Percentiles rank a stretch among this genome's conserved stretches.
Evolutionary conservation across 2,888 invertebrate species (phyloP).

Genomic region (Branchipolynoe longqiensis): DNA sequence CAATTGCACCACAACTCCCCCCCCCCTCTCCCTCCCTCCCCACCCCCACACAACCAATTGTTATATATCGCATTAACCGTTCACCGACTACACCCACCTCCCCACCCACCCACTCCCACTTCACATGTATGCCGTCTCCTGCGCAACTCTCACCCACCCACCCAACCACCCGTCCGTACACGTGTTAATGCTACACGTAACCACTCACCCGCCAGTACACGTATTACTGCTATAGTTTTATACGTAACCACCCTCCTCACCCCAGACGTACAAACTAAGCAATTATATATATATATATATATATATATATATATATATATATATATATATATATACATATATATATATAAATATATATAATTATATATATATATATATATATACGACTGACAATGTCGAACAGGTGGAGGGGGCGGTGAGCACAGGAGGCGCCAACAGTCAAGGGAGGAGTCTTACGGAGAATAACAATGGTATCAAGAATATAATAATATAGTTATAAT

Average conservation of each 20-base stretch:
- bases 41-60: too few species aligned
- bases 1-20: too few species aligned
- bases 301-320: background rate
- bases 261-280: background rate
- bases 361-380: slow-evolving; percentile 34
- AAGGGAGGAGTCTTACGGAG: too few species aligned
- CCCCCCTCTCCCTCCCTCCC: too few species aligned
- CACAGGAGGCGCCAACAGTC: too few species aligned
- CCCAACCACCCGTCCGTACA: background rate
- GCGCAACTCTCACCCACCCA: background rate
- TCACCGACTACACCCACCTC: background rate
- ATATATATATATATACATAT: slow-evolving; percentile 17
- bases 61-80: too few species aligned
- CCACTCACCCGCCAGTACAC: background rate
- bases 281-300: background rate
- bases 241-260: background rate
- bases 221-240: background rate
- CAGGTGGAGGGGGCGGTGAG: too few species aligned
- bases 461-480: too few species aligned
- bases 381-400: too few species aligned
- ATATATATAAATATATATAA: slow-evolving; percentile 51
- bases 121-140: background rate
- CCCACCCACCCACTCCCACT: background rate
- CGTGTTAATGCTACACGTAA: too few species aligned
- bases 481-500: too few species aligned